These are phyloP conservation scores for Matsumyia berberina DNA, from an alignment of 2,888 invertebrate genomes.

Conservation along the genomic window DNA sequence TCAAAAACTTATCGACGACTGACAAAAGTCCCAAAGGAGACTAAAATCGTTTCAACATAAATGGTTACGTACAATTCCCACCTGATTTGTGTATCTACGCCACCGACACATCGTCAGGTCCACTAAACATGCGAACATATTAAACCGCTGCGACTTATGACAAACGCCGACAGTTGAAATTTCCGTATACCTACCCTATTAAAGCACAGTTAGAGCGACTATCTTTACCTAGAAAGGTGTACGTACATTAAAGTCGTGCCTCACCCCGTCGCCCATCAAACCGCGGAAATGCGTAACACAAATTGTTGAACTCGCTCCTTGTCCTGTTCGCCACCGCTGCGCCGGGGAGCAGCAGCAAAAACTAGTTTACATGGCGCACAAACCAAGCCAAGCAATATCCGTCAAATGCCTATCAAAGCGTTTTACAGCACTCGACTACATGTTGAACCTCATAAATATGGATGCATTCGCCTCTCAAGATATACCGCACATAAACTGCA, in stretches of 20 bases:
- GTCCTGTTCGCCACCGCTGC: constrained; percentile 39
- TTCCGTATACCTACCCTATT: constrained; percentile 42
- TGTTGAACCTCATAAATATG: constrained; percentile 73
- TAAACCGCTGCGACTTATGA: constrained; percentile 7
- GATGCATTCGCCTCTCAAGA: constrained; percentile 60
- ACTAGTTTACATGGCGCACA: constrained; percentile 64
- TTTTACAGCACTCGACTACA: constrained; percentile 54
- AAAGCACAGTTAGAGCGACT: constrained; percentile 1
- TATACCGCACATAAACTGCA: constrained; percentile 60
- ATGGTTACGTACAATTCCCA: too few relatives aligned
- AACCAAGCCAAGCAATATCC: constrained; percentile 66
- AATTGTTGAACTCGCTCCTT: constrained; percentile 45
- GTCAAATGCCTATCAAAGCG: constrained; percentile 73
- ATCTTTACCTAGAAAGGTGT: constrained; percentile 4
- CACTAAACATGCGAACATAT: constrained; percentile 9
- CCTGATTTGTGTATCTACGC: not conserved
- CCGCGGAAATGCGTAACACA: constrained; percentile 67
- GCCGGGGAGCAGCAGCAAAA: constrained; percentile 41
- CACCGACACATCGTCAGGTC: not conserved
- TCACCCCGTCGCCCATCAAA: constrained; percentile 11
- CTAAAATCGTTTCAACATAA: too few relatives aligned
- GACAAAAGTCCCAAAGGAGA: too few relatives aligned
- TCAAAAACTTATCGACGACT: too few relatives aligned
- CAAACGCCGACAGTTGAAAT: constrained; percentile 7
- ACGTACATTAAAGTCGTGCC: not conserved